Base-by-base conservation (phyloP, 2,113 vertebrate genomes). In the Scortum barcoo region DNA sequence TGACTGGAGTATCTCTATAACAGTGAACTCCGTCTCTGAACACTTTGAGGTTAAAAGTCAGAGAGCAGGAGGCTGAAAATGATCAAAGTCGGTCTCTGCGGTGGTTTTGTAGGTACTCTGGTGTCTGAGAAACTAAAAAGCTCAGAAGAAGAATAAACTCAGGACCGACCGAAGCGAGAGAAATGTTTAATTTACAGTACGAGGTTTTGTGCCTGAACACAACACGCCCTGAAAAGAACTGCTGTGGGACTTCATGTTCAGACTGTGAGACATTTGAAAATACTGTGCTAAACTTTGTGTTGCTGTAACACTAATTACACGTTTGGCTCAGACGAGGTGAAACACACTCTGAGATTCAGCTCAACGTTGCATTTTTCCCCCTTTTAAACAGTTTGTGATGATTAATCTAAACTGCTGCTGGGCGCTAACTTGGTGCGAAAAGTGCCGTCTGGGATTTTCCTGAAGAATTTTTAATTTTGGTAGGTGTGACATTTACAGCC, bases 401-500 rank as follows among this genome's bases (percentile, higher is more conserved):
- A 81, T 78, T 61, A 51, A 78, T 56, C 38, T 26, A 16, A 76
- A 33, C 54, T 24, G 12, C 36, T 66, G 68, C 26, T 22, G 63
- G 76, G 75, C 54, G 78, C 53, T 70, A 58, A 87, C 22, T 16
- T 8, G 22, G 24, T 68, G 71, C 17, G 53, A 60, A 68, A 48
- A 78, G 26, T 5, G 76, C 53, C 50, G 72, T 50, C 69, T 73
- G 78, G 83, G 63, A 73, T 78, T 89, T 87, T 92, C 67, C 86
- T 68, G 56, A 92, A 91, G 91, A 93, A 92, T 93, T 93, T 95
- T 92, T 92, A 86, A 93, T 94, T 91, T 92, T 85, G 91, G 79
- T 90, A 91, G 89, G 94, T 94, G 93, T 89, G 89, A 94, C 87
- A 90, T 95, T 94, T 94, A 95, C 84, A 78, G 84, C 86, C 77